Evolutionary conservation across 2,113 vertebrate species (phyloP), one percentile per base, ranked within the genome.

Genomic region (Chauna torquata): DNA sequence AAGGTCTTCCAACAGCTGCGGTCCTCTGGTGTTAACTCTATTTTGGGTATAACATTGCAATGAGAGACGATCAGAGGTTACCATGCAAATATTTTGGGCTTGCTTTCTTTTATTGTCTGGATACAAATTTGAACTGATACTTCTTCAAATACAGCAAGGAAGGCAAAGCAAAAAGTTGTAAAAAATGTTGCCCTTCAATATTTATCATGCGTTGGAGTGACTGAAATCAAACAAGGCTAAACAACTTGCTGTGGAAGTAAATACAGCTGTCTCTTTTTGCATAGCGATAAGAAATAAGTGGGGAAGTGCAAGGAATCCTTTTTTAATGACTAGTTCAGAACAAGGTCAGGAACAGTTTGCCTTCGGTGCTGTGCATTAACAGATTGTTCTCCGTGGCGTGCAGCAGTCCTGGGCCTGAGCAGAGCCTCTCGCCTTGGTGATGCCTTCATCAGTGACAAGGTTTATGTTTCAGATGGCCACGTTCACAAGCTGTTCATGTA

Each of bases 321-420:
- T 72, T 69, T 17, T 28, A 68, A 50, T 38, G 38, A 71, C 38
- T 70, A 23, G 13, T 83, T 82, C 71, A 69, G 57, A 75, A 61
- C 19, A 61, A 83, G 54, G 11, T 75, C 34, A 71, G 13, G 79
- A 85, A 65, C 34, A 65, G 64, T 75, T 86, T 76, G 11, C 36
- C 38, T 84, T 86, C 82, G 78, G 38, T 82, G 86, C 40, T 27
- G 36, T 42, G 17, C 8, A 38, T 92, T 86, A 47, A 22, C 19
- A 55, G 38, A 16, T 81, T 32, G 18, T 55, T 79, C 18, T 64
- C 28, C 0, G 0, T 79, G 44, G 9, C 3, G 2, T 72, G 59
- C 2, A 3, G 36, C 1, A 2, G 34, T 57, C 44, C 34, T 84
- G 11, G 16, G 23, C 90, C 59, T 82, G 54, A 90, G 45, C 23